A percentile compares a stretch with the other conserved stretches of the same genome.
phyloP scores from a whole-genome alignment of 2,888 invertebrate species.

The Drosophila colorata region DNA sequence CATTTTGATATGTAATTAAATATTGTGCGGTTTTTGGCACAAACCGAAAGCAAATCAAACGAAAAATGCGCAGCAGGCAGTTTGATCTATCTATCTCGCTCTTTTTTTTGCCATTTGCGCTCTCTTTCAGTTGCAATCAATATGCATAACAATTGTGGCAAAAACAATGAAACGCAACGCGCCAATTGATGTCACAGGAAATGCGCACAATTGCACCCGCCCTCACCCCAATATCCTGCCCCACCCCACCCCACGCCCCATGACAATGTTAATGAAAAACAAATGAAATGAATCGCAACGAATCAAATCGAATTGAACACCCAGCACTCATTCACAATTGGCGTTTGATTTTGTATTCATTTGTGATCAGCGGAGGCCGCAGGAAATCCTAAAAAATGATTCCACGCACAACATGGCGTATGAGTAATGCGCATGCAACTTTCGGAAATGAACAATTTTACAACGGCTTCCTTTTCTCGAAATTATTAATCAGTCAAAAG shows the following conservation, averaged over 20 bases:
- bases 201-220: slow-evolving; percentile 51
- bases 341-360: slow-evolving; percentile 17
- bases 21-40: slow-evolving; percentile 63
- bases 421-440: slow-evolving; percentile 22
- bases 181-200: slow-evolving; percentile 66
- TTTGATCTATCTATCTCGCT: neutral
- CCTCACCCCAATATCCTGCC: neutral
- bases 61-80: neutral
- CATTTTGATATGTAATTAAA: slow-evolving; percentile 75
- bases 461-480: no score
- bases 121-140: slow-evolving; percentile 31
- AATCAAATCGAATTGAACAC: slow-evolving; percentile 18
- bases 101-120: neutral
- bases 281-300: slow-evolving; percentile 32
- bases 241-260: slow-evolving; percentile 1
- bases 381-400: slow-evolving; percentile 33
- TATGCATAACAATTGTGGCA: slow-evolving; percentile 51
- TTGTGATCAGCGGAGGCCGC: slow-evolving; percentile 9
- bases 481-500: no score
- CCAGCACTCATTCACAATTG: slow-evolving; percentile 14
- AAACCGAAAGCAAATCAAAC: slow-evolving; percentile 37
- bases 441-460: neutral
- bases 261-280: slow-evolving; percentile 35
- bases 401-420: slow-evolving; percentile 23
- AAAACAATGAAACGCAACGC: slow-evolving; percentile 57